phyloP scores from a whole-genome alignment of 2,113 vertebrate species.

The Amblyopsis rosae region DNA sequence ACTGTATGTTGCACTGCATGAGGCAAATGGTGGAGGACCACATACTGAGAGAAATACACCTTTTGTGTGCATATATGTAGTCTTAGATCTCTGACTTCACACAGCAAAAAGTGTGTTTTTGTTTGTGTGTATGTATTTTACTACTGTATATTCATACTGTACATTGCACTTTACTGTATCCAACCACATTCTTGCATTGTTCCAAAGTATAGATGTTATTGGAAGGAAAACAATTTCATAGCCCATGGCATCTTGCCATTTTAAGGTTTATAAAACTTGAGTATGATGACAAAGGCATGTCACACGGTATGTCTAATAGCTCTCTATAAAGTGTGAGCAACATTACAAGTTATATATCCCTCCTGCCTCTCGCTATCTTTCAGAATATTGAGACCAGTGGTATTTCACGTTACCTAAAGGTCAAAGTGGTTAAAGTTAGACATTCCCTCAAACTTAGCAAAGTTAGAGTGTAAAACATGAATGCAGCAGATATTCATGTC shows the following conservation, averaged over 20 bases:
- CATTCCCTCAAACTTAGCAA: slow-evolving; percentile 40
- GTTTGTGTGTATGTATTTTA: too few species aligned
- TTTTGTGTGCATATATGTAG: too few species aligned
- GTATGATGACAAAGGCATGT: slow-evolving; percentile 40
- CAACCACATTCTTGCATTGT: too few species aligned
- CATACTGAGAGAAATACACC: too few species aligned
- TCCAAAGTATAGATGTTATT: background rate
- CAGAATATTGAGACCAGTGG: slow-evolving; percentile 64
- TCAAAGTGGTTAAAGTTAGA: slow-evolving; percentile 61
- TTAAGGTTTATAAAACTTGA: background rate
- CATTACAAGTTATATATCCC: slow-evolving; percentile 40
- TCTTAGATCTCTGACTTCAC: too few species aligned
- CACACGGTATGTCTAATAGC: slow-evolving; percentile 4
- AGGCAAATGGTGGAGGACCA: slow-evolving; percentile 55
- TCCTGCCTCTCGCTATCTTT: slow-evolving; percentile 32
- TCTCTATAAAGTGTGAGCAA: slow-evolving; percentile 24
- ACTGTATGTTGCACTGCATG: slow-evolving; percentile 48
- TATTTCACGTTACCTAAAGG: slow-evolving; percentile 62
- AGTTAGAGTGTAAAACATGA: slow-evolving; percentile 30
- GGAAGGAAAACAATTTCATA: background rate
- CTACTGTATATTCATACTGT: too few species aligned
- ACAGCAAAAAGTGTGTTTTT: too few species aligned
- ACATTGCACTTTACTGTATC: slow-evolving; percentile 4
- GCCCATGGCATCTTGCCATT: slow-evolving; percentile 2
- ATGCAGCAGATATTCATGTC: slow-evolving; percentile 39